phyloP scores from a whole-genome alignment of 2,797 vertebrate species.

The Orientallactaga sibirica region DNA sequence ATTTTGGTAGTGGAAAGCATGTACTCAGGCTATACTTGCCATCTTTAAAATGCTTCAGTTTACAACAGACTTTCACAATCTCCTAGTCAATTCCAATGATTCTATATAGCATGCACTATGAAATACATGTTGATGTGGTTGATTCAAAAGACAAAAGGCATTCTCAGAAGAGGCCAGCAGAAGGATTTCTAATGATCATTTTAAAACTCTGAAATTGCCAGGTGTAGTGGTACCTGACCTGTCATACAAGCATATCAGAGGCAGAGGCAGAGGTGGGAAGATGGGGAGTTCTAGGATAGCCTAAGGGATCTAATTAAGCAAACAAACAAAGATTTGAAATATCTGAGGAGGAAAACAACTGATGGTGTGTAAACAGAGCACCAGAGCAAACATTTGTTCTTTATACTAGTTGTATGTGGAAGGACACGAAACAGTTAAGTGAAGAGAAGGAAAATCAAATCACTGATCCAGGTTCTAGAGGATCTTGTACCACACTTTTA shows the following conservation, averaged over 20 bases:
- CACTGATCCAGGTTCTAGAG: neutral
- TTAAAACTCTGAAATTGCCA: slow-evolving; percentile 7
- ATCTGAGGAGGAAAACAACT: neutral
- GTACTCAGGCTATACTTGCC: neutral
- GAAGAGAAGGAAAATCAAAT: neutral
- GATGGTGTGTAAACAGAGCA: neutral
- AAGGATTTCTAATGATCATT: neutral
- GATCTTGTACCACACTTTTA: neutral
- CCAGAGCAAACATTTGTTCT: slow-evolving; percentile 8
- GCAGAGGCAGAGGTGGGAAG: neutral
- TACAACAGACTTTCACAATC: neutral
- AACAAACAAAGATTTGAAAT: neutral
- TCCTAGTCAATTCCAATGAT: slow-evolving; percentile 1
- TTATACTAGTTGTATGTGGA: neutral
- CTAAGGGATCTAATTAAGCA: neutral
- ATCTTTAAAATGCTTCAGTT: neutral
- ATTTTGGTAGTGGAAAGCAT: neutral
- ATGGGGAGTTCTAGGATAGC: neutral
- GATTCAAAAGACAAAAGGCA: slow-evolving; percentile 13
- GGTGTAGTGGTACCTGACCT: neutral
- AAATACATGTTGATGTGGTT: neutral
- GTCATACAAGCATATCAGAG: neutral
- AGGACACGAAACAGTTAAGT: neutral
- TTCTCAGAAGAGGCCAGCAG: neutral
- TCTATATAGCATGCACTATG: neutral